Conservation (phyloP, 1,140 invertebrate species). For the Varroa destructor region DNA sequence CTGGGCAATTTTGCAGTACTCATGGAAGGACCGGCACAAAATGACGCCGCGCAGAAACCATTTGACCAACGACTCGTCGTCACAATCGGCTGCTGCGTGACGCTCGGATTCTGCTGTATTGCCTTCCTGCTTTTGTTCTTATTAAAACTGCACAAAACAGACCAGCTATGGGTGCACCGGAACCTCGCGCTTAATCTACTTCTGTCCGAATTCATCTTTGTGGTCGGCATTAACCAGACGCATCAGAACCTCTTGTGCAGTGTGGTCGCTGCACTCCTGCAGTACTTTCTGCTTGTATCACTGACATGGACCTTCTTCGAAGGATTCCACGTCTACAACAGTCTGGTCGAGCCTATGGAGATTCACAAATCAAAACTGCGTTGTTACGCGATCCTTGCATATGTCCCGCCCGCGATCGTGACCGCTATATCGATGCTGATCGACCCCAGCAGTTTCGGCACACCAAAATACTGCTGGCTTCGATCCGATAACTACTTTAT, state of each 20-base stretch:
- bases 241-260: conserved; percentile 70
- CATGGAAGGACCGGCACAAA: conserved; percentile 49
- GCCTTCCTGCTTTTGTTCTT: conserved; percentile 56
- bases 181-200: conserved; percentile 55
- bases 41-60: conserved; percentile 32
- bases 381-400: conserved; percentile 70
- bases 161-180: conserved; percentile 40
- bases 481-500: conserved; percentile 71
- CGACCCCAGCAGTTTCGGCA: conserved; percentile 71
- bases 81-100: conserved; percentile 69
- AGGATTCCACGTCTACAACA: conserved; percentile 86
- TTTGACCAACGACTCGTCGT: conserved; percentile 63
- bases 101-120: conserved; percentile 65
- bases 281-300: conserved; percentile 86
- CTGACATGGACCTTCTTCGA: conserved; percentile 69
- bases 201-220: conserved; percentile 78
- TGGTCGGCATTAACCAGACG: conserved; percentile 77
- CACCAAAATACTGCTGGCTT: conserved; percentile 71
- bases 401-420: conserved; percentile 60
- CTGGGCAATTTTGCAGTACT: conserved; percentile 90
- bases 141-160: conserved; percentile 30
- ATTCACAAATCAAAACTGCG: conserved; percentile 66
- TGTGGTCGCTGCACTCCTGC: conserved; percentile 72
- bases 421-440: conserved; percentile 61
- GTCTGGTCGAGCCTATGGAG: conserved; percentile 87